Conservation (phyloP, 2,113 vertebrate genomes). For the Tetrax tetrax region DNA sequence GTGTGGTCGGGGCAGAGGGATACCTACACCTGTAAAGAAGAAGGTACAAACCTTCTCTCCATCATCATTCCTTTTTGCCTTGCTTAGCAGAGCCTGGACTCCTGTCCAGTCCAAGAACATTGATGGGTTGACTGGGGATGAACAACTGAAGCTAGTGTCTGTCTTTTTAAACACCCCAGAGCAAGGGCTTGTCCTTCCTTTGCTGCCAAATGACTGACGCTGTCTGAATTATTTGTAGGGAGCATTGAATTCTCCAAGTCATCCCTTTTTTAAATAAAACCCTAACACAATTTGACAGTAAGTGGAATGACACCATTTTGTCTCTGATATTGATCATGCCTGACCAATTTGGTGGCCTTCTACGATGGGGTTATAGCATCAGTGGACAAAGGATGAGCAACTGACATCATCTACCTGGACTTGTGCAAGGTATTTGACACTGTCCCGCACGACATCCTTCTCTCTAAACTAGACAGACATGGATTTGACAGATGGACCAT, state of each 20-base stretch:
- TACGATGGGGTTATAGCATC: too few relatives aligned
- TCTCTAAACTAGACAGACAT: too few relatives aligned
- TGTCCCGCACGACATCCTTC: too few relatives aligned
- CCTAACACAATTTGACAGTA: neutral
- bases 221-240: neutral
- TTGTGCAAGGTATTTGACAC: too few relatives aligned
- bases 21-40: neutral
- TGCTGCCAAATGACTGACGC: constrained; percentile 1
- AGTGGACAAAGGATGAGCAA: too few relatives aligned
- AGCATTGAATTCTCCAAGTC: neutral
- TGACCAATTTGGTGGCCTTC: too few relatives aligned
- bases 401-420: too few relatives aligned
- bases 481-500: too few relatives aligned
- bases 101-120: neutral
- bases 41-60: neutral
- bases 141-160: neutral
- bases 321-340: neutral
- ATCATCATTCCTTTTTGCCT: neutral
- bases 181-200: constrained; percentile 37
- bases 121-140: neutral
- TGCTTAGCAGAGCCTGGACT: neutral
- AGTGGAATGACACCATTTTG: neutral
- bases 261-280: neutral
- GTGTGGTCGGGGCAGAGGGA: neutral
- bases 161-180: neutral